Percentiles rank a stretch among this genome's conserved stretches.
Conservation (phyloP, 2,113 vertebrate genomes). For the Tachuris rubrigastra region DNA sequence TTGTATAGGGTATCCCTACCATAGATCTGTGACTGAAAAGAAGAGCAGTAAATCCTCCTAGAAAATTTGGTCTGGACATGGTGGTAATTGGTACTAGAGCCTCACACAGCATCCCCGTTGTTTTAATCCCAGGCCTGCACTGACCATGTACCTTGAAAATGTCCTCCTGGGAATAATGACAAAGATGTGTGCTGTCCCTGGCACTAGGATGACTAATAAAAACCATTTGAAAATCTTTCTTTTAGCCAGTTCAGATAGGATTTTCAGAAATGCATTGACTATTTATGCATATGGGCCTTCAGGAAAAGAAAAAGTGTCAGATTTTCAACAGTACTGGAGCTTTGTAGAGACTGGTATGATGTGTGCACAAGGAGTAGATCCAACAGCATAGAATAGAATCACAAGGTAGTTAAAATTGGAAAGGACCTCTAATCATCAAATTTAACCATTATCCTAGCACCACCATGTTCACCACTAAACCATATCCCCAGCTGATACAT, state of each 20-base stretch:
- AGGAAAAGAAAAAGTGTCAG: neutral
- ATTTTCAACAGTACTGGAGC: neutral
- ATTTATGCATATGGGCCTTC: neutral
- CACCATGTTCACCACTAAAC: neutral
- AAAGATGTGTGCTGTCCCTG: neutral
- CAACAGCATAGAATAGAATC: neutral
- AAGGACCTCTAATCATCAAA: neutral
- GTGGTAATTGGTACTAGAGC: neutral
- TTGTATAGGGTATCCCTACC: neutral
- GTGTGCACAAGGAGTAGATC: neutral
- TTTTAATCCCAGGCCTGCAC: neutral
- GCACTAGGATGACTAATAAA: neutral
- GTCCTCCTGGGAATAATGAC: neutral
- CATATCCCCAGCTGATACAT: neutral
- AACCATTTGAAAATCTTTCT: neutral
- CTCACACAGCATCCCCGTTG: neutral
- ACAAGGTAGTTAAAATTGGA: neutral
- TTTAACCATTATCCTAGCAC: neutral
- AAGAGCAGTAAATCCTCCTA: neutral
- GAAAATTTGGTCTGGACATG: neutral
- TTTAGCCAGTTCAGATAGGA: neutral
- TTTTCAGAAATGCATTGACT: neutral
- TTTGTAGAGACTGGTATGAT: neutral
- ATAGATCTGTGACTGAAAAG: neutral
- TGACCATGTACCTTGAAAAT: neutral